Evolutionary conservation across 1,140 invertebrate species (phyloP).

Genomic region (Tetramorium alpestre): DNA sequence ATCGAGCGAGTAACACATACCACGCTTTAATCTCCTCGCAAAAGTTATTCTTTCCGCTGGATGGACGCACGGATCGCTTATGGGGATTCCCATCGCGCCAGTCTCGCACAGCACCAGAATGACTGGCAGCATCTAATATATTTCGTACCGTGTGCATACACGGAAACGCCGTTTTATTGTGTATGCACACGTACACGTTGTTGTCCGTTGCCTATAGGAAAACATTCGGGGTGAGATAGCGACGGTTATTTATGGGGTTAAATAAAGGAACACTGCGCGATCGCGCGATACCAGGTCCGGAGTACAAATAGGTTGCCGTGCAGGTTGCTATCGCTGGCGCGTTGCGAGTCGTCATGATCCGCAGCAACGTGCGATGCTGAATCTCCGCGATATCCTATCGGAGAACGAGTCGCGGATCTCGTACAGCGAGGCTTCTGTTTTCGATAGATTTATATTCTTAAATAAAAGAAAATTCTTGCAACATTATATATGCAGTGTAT

Average conservation of each 20-base stretch:
- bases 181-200: conserved; percentile 1
- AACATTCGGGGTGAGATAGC: conserved; percentile 80
- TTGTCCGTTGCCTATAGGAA: conserved; percentile 69
- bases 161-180: background rate
- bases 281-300: conserved; percentile 78
- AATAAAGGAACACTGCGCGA: conserved; percentile 83
- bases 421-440: background rate
- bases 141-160: conserved; percentile 60
- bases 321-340: conserved; percentile 72
- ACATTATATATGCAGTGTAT: background rate
- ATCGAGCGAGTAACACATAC: conserved; percentile 35
- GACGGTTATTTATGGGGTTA: conserved; percentile 84
- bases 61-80: conserved; percentile 50
- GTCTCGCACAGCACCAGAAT: conserved; percentile 48
- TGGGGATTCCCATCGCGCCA: conserved; percentile 62
- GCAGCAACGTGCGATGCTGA: conserved; percentile 58
- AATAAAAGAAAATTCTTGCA: conserved; percentile 2
- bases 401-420: background rate
- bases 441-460: background rate
- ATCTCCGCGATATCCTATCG: conserved; percentile 8
- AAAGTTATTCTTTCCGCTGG: conserved; percentile 58
- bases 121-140: conserved; percentile 76
- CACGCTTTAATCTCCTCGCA: conserved; percentile 40
- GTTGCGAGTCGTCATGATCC: conserved; percentile 77
- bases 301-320: conserved; percentile 82